phyloP scores from a whole-genome alignment of 2,888 invertebrate genomes.

The Laothoe populi region DNA sequence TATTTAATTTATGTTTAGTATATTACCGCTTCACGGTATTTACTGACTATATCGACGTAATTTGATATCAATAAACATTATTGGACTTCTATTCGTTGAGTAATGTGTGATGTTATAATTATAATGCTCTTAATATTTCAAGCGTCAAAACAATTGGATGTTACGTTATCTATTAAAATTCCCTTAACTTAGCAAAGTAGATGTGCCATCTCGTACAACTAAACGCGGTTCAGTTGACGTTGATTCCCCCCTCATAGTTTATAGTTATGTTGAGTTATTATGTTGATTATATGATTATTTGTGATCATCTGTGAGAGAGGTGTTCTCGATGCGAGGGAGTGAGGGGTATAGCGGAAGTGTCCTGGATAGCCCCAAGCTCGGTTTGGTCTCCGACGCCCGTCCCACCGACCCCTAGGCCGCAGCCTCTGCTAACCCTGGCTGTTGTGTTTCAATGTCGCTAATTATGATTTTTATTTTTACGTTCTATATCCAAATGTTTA shows the following conservation, averaged over 20 bases:
- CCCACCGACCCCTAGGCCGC: conserved; percentile 77
- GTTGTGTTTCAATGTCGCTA: conserved; percentile 84
- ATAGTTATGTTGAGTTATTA: conserved; percentile 75
- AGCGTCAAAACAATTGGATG: conserved; percentile 67
- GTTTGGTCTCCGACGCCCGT: conserved; percentile 76
- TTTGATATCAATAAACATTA: neutral
- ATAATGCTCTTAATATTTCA: conserved; percentile 62
- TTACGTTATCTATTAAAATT: conserved; percentile 52
- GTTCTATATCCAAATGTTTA: conserved; percentile 73
- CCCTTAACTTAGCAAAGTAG: conserved; percentile 48
- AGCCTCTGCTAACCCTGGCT: conserved; percentile 84
- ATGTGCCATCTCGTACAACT: conserved; percentile 62
- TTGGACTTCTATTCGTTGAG: conserved; percentile 29
- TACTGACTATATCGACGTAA: neutral
- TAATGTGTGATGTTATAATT: conserved; percentile 45
- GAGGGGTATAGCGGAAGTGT: conserved; percentile 84
- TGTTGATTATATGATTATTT: conserved; percentile 80
- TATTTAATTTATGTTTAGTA: conserved; percentile 24
- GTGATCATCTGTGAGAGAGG: conserved; percentile 84
- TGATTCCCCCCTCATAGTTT: conserved; percentile 71
- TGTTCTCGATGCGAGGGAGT: conserved; percentile 85
- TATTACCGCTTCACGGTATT: conserved; percentile 15
- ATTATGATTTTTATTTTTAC: conserved; percentile 63
- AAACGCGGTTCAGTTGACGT: conserved; percentile 66
- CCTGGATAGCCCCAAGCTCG: conserved; percentile 80